phyloP scores from a whole-genome alignment of 2,113 vertebrate genomes.

The Tachysurus fulvidraco region DNA sequence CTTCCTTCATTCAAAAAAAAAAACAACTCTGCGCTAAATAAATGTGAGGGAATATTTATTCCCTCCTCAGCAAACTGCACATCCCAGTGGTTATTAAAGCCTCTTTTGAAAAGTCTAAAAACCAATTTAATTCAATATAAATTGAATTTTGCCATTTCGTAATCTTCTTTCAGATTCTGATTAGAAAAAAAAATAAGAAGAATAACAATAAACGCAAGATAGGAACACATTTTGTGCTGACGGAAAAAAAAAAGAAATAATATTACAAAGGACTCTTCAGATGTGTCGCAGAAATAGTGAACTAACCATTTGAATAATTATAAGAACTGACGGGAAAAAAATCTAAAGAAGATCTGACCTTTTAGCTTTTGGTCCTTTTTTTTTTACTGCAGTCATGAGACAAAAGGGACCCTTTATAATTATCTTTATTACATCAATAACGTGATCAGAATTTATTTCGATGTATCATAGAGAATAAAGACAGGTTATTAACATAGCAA shows the following conservation, averaged over 20 bases:
- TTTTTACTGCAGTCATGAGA: not conserved
- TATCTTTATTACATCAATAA: not conserved
- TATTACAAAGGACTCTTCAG: not conserved
- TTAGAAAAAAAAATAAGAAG: not conserved
- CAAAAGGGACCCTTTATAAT: not conserved
- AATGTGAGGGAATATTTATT: not conserved
- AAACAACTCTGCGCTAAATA: not conserved
- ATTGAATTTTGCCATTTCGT: not conserved
- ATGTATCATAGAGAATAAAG: not conserved
- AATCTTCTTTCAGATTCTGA: not conserved
- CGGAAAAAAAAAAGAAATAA: not conserved
- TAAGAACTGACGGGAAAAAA: not conserved
- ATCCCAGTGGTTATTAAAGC: constrained; percentile 19
- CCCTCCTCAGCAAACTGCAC: constrained; percentile 9
- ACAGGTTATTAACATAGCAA: not conserved
- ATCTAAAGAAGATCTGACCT: not conserved
- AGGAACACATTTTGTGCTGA: not conserved
- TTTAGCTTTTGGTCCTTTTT: not conserved
- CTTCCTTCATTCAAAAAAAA: not conserved
- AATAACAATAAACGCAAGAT: not conserved
- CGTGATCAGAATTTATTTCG: not conserved
- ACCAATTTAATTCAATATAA: constrained; percentile 3
- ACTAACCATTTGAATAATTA: not conserved
- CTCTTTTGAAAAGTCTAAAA: not conserved
- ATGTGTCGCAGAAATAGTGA: not conserved